phyloP scores from a whole-genome alignment of 2,113 vertebrate genomes.

The Heteronetta atricapilla region DNA sequence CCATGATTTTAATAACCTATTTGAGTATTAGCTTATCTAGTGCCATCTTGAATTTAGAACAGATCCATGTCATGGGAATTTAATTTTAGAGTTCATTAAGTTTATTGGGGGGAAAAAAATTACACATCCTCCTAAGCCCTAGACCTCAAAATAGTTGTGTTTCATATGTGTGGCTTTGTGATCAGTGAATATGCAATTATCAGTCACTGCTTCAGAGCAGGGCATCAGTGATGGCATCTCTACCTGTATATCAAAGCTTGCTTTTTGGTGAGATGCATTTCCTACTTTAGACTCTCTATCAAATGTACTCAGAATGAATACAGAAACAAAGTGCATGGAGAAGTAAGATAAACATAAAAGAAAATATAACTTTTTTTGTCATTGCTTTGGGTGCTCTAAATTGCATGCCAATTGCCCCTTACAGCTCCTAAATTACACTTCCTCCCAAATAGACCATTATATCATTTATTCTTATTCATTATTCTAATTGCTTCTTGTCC shows the following conservation, averaged over 20 bases:
- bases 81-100: neutral
- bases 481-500: neutral
- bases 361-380: neutral
- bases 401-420: neutral
- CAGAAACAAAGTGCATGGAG: neutral
- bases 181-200: conserved; percentile 1
- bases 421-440: neutral
- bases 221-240: conserved; percentile 10
- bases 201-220: neutral
- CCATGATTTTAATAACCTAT: neutral
- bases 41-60: neutral
- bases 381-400: neutral
- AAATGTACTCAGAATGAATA: neutral
- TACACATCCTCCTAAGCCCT: neutral
- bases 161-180: neutral
- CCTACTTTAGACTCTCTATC: conserved; percentile 41
- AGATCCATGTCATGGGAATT: neutral
- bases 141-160: neutral
- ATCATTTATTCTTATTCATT: neutral
- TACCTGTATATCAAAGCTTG: conserved; percentile 12
- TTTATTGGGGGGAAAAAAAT: neutral
- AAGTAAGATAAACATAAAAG: neutral
- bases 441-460: neutral
- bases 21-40: neutral
- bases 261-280: conserved; percentile 31